phyloP scores from a whole-genome alignment of 2,797 vertebrate genomes.

The Spheniscus humboldti region DNA sequence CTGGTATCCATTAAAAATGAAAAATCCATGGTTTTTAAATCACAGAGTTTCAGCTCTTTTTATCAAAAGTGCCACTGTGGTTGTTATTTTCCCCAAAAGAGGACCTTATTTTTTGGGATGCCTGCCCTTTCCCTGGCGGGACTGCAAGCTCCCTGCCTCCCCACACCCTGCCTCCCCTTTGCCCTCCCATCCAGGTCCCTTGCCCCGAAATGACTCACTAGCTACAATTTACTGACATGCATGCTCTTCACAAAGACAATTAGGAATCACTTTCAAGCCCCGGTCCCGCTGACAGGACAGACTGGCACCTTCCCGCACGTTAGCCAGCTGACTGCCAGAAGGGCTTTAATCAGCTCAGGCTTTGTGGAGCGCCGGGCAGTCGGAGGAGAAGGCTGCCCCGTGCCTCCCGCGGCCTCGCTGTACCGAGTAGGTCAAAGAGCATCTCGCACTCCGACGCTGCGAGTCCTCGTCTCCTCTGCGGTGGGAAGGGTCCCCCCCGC shows the following conservation, averaged over 20 bases:
- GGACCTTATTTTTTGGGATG: background rate
- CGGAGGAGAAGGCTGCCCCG: background rate
- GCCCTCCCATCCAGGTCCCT: background rate
- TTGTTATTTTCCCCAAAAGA: background rate
- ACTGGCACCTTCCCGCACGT: background rate
- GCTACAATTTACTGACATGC: background rate
- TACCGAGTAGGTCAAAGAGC: background rate
- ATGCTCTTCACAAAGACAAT: background rate
- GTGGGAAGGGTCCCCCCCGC: background rate
- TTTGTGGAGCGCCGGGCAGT: background rate
- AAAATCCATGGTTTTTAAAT: background rate
- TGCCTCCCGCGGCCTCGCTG: background rate
- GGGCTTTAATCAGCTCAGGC: slow-evolving; percentile 5
- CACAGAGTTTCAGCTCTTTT: background rate
- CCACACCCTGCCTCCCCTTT: background rate
- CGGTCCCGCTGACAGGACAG: background rate
- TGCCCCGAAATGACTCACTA: background rate
- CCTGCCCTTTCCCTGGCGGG: background rate
- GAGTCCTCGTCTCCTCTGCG: background rate
- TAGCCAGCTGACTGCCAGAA: background rate
- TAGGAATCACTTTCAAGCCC: slow-evolving; percentile 5
- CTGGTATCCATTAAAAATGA: background rate
- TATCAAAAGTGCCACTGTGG: background rate
- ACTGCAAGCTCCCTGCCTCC: background rate
- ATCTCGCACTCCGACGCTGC: background rate